Evolutionary conservation across 2,113 vertebrate genomes (phyloP).

Genomic region (Suncus etruscus): DNA sequence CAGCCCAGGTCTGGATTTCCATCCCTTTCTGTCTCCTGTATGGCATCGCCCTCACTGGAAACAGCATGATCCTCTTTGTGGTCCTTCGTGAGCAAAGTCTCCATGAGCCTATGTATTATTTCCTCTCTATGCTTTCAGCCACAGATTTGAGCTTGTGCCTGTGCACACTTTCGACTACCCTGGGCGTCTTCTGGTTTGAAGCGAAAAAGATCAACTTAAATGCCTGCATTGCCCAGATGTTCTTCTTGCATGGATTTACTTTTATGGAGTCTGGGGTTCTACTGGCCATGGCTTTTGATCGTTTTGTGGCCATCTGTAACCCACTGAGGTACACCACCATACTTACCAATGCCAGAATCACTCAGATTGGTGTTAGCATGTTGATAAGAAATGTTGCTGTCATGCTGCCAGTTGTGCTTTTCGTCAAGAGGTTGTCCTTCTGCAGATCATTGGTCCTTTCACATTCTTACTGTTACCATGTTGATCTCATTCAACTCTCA

Average conservation of each 20-base stretch:
- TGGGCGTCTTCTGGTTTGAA: slow-evolving; percentile 79
- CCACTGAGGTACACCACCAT: slow-evolving; percentile 74
- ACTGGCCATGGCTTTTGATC: slow-evolving; percentile 81
- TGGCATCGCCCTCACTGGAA: slow-evolving; percentile 66
- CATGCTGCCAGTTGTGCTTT: slow-evolving; percentile 71
- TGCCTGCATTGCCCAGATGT: slow-evolving; percentile 80
- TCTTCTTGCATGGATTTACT: slow-evolving; percentile 77
- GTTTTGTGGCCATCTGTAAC: slow-evolving; percentile 79
- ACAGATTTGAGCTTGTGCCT: slow-evolving; percentile 74
- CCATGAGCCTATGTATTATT: slow-evolving; percentile 78
- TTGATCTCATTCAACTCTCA: slow-evolving; percentile 77
- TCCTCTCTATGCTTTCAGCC: slow-evolving; percentile 76
- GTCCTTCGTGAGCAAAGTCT: slow-evolving; percentile 68
- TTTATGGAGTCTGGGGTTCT: slow-evolving; percentile 78
- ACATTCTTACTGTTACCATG: slow-evolving; percentile 80
- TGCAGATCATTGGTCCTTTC: slow-evolving; percentile 70
- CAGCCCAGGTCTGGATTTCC: slow-evolving; percentile 73
- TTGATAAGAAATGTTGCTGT: slow-evolving; percentile 63
- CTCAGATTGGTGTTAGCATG: slow-evolving; percentile 58
- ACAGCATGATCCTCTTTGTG: slow-evolving; percentile 76
- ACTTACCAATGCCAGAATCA: slow-evolving; percentile 70
- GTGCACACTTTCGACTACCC: slow-evolving; percentile 72
- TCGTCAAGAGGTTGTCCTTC: slow-evolving; percentile 75
- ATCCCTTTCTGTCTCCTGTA: slow-evolving; percentile 78
- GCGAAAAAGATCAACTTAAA: slow-evolving; percentile 64